Base-by-base conservation (phyloP, 2,113 vertebrate species). In the Osmerus mordax region DNA sequence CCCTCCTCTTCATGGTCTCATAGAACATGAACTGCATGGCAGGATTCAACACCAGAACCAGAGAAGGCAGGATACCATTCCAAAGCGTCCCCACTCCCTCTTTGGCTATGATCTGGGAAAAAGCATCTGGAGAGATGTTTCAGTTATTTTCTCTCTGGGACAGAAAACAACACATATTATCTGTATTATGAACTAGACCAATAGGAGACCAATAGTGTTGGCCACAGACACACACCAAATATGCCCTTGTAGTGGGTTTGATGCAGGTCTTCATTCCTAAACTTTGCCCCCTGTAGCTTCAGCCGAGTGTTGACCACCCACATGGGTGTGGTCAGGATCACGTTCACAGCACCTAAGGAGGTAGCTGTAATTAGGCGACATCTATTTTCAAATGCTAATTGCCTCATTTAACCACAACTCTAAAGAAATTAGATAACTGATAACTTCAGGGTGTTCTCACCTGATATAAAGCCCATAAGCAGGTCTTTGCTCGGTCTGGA, bases 241-340 rank as follows among this genome's bases (percentile, higher is more conserved):
- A 94, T 93, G 70, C 93, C 92, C 21, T 70, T 89, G 83, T 94
- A 94, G 13, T 91, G 88, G 29, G 93, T 93, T 83, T 91, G 91
- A 0, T 93, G 90, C 53, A 94, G 81, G 32, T 93, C 89, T 72
- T 93, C 88, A 0, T 92, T 91, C 76, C 92, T 84, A 77, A 94
- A 94, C 79, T 91, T 93, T 3, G 81, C 93, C n/a, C 93, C 93
- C 81, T 94, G 93, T 55, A 94, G 86, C 82, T 94, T 94, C 74
- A 94, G 84, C 4, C 93, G 88, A 41, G 93, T 94, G 88, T 94
- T 93, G 74, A 94, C 92, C 75, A 94, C 93, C 93, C 93, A 94
- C 92, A 94, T 93, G 72, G 93, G 93, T 2, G 93, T 93, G 16
- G 92, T 94, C 71, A 93, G 78, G 74, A 93, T 71, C 73, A 94